These are phyloP conservation scores for Brenthis ino DNA, from an alignment of 2,888 invertebrate species.

Conservation along the genomic window DNA sequence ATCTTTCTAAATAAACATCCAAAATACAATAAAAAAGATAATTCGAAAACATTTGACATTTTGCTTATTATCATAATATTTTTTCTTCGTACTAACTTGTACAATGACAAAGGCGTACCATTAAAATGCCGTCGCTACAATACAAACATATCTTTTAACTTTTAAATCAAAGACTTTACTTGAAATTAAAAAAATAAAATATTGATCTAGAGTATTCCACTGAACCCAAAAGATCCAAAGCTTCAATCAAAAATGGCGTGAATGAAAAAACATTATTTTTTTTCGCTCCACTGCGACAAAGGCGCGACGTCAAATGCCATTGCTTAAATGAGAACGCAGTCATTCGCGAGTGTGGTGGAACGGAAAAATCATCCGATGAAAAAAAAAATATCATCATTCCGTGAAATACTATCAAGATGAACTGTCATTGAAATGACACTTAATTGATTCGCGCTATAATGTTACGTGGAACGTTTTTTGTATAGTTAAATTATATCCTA, in stretches of 20 bases:
- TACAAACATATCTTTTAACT: not conserved
- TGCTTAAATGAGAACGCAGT: slow-evolving; percentile 79
- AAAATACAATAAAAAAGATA: not conserved
- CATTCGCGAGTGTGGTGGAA: slow-evolving; percentile 74
- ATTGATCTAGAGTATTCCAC: slow-evolving; percentile 33
- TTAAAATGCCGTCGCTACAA: not conserved
- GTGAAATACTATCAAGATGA: slow-evolving; percentile 38
- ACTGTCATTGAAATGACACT: slow-evolving; percentile 10
- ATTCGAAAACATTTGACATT: not conserved
- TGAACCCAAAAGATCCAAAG: slow-evolving; percentile 51
- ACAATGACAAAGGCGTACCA: slow-evolving; percentile 2
- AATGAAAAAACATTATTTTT: slow-evolving; percentile 53
- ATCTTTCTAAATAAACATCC: too few relatives aligned
- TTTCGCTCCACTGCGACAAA: slow-evolving; percentile 63
- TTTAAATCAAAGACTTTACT: not conserved
- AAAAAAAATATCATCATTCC: slow-evolving; percentile 63
- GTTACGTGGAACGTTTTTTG: not conserved
- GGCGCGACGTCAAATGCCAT: slow-evolving; percentile 76
- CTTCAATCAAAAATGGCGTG: slow-evolving; percentile 74
- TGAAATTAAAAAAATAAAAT: slow-evolving; percentile 2
- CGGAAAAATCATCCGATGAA: slow-evolving; percentile 75
- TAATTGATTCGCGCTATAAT: slow-evolving; percentile 7
- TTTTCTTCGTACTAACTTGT: not conserved
- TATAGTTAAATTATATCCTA: not conserved
- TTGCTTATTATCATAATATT: not conserved